These are phyloP conservation scores for Cantharis lateralis DNA, from an alignment of 2,888 invertebrate genomes.

Conservation along the genomic window DNA sequence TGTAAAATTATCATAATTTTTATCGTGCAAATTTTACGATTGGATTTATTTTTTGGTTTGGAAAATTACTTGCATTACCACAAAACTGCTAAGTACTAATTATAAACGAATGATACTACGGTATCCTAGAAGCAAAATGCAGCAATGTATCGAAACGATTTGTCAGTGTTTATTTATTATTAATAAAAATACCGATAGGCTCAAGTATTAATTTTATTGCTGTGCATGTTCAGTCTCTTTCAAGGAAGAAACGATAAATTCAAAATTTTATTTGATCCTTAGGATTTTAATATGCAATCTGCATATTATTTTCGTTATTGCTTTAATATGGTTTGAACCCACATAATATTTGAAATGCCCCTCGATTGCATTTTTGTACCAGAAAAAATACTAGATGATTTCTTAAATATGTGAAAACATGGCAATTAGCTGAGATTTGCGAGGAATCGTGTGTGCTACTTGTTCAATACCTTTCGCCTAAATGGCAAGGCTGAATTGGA, in stretches of 20 bases:
- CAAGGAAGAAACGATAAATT: not conserved
- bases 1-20: not conserved
- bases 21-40: not conserved
- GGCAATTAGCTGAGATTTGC: too few relatives aligned
- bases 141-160: not conserved
- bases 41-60: not conserved
- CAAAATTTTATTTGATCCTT: not conserved
- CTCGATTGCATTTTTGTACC: not conserved
- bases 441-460: not conserved
- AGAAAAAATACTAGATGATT: not conserved
- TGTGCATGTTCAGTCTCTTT: not conserved
- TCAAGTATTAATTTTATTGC: not conserved
- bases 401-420: not conserved
- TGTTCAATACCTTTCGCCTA: not conserved
- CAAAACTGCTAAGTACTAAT: too few relatives aligned
- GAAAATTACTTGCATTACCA: too few relatives aligned
- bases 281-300: not conserved
- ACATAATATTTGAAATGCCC: not conserved
- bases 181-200: not conserved
- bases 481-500: not conserved
- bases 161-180: not conserved
- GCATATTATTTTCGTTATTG: not conserved
- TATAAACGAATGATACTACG: too few relatives aligned
- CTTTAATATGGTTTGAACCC: not conserved
- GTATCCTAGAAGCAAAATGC: not conserved